phyloP scores from a whole-genome alignment of 2,797 vertebrate species.

The Phrynocephalus guinanensis region DNA sequence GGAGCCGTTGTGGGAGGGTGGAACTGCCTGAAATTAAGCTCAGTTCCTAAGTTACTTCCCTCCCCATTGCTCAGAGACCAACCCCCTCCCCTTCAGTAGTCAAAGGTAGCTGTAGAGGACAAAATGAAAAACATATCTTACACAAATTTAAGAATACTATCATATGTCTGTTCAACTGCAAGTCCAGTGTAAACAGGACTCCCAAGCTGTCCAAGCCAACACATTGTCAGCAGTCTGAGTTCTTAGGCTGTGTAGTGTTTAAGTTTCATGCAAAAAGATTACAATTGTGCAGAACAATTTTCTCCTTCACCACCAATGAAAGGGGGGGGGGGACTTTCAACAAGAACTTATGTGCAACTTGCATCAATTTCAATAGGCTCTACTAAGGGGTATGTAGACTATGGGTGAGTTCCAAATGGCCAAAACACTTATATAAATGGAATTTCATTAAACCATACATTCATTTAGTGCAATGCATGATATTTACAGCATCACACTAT shows the following conservation, averaged over 20 bases:
- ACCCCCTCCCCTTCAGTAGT: not conserved
- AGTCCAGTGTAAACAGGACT: not conserved
- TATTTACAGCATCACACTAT: not conserved
- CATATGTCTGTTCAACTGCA: not conserved
- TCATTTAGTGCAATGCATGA: not conserved
- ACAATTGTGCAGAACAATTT: not conserved
- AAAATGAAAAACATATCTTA: not conserved
- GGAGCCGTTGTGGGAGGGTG: not conserved
- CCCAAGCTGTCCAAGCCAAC: not conserved
- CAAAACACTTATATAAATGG: not conserved
- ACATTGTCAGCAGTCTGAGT: not conserved
- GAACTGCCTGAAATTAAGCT: not conserved
- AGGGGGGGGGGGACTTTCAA: not conserved
- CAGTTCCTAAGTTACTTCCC: not conserved
- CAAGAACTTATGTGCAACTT: not conserved
- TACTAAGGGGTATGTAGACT: not conserved
- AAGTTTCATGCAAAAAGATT: not conserved
- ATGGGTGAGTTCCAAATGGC: not conserved
- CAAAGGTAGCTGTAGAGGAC: not conserved
- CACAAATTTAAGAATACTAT: not conserved
- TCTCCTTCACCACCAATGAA: not conserved
- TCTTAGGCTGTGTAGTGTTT: not conserved
- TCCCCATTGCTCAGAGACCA: not conserved
- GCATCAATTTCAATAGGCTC: not conserved
- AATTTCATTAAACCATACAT: slow-evolving; percentile 7